Conservation (phyloP, 2,797 vertebrate species). For the Hippocampus kuda region DNA sequence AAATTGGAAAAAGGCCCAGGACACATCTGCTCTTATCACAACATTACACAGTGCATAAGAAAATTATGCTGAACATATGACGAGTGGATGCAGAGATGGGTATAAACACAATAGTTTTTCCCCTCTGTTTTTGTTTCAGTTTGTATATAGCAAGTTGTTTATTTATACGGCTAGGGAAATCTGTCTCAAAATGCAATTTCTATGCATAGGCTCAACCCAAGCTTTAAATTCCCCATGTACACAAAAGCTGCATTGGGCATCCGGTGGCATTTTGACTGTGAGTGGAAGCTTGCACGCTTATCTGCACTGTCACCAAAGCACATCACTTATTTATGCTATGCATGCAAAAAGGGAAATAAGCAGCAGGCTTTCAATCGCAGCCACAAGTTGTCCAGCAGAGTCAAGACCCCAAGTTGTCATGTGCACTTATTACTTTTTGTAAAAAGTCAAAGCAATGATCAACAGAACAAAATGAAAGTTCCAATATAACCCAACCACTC, state of each 20-base stretch:
- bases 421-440: neutral
- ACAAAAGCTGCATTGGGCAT: neutral
- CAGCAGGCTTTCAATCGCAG: neutral
- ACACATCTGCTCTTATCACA: neutral
- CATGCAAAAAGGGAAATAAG: neutral
- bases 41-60: neutral
- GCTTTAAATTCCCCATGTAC: neutral
- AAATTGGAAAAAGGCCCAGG: neutral
- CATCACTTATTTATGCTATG: slow-evolving; percentile 3
- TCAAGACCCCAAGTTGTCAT: neutral
- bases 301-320: neutral
- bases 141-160: neutral
- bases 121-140: slow-evolving; percentile 1
- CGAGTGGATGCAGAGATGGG: neutral
- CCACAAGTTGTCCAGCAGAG: neutral
- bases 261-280: slow-evolving; percentile 1
- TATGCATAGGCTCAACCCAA: neutral
- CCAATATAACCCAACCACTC: too few relatives aligned
- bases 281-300: neutral
- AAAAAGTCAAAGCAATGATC: neutral
- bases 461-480: neutral
- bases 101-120: neutral
- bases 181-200: slow-evolving; percentile 2
- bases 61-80: neutral
- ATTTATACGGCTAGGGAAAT: slow-evolving; percentile 1